Percentiles rank a stretch among this genome's conserved stretches.
Conservation (phyloP, 2,888 invertebrate species). For the Watsonalla cultraria region DNA sequence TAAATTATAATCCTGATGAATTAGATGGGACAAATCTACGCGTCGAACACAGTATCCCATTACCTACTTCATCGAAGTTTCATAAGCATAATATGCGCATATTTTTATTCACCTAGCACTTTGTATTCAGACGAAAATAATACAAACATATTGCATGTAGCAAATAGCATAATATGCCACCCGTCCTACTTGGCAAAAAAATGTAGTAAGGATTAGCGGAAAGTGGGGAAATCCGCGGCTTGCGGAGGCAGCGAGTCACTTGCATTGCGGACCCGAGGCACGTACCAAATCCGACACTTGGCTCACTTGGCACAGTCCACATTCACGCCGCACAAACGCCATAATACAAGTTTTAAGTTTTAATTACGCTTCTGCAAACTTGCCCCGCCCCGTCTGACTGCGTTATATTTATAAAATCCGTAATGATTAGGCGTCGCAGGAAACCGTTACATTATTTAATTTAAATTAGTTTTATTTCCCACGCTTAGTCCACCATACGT, state of each 20-base stretch:
- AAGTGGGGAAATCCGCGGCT: slow-evolving; percentile 29
- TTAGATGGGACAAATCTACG: too few relatives aligned
- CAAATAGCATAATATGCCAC: not conserved
- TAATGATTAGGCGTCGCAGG: slow-evolving; percentile 25
- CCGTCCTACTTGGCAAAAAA: slow-evolving; percentile 21
- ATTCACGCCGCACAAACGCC: slow-evolving; percentile 47
- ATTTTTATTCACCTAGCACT: too few relatives aligned
- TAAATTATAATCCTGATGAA: too few relatives aligned
- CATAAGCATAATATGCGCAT: too few relatives aligned
- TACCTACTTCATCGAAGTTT: too few relatives aligned
- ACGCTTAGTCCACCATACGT: slow-evolving; percentile 13
- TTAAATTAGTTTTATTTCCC: slow-evolving; percentile 31
- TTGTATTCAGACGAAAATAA: not conserved
- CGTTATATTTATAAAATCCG: slow-evolving; percentile 27
- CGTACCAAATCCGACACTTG: slow-evolving; percentile 72
- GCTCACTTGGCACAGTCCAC: slow-evolving; percentile 71
- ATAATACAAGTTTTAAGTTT: slow-evolving; percentile 71
- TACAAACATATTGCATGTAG: not conserved
- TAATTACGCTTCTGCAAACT: slow-evolving; percentile 64
- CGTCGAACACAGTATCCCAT: too few relatives aligned
- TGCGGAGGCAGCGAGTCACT: slow-evolving; percentile 20
- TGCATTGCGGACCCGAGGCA: slow-evolving; percentile 59
- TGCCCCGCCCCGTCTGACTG: slow-evolving; percentile 26
- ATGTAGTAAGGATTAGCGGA: slow-evolving; percentile 32
- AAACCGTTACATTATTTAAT: slow-evolving; percentile 27